These are phyloP conservation scores for Rhombomys opimus DNA, from an alignment of 2,113 vertebrate species.

Conservation along the genomic window DNA sequence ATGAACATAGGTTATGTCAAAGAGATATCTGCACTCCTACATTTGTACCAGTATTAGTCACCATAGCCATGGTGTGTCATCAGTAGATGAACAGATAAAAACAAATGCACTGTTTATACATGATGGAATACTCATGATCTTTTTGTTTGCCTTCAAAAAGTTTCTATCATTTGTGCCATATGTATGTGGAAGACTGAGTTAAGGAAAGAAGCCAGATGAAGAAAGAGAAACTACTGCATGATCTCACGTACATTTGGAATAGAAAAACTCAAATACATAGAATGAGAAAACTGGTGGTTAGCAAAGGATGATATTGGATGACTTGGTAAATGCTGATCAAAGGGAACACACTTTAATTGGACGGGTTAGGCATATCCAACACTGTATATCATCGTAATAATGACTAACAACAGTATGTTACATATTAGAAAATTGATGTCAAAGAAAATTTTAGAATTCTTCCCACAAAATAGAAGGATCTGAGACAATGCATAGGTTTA, in stretches of 20 bases:
- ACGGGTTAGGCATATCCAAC: background rate
- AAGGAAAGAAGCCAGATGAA: background rate
- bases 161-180: background rate
- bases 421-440: background rate
- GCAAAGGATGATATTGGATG: background rate
- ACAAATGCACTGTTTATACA: background rate
- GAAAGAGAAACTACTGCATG: background rate
- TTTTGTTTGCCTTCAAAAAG: background rate
- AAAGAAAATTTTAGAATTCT: background rate
- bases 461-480: background rate
- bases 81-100: background rate
- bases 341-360: background rate
- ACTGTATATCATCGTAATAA: background rate
- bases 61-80: background rate
- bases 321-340: background rate
- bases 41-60: background rate
- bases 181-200: background rate
- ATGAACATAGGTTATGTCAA: background rate
- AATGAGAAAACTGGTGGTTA: background rate
- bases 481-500: background rate
- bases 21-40: background rate
- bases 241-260: background rate
- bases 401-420: background rate
- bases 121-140: too few relatives aligned
- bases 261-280: background rate